phyloP scores from a whole-genome alignment of 64 coral and sea anemone species.

The Montipora efflorescens region DNA sequence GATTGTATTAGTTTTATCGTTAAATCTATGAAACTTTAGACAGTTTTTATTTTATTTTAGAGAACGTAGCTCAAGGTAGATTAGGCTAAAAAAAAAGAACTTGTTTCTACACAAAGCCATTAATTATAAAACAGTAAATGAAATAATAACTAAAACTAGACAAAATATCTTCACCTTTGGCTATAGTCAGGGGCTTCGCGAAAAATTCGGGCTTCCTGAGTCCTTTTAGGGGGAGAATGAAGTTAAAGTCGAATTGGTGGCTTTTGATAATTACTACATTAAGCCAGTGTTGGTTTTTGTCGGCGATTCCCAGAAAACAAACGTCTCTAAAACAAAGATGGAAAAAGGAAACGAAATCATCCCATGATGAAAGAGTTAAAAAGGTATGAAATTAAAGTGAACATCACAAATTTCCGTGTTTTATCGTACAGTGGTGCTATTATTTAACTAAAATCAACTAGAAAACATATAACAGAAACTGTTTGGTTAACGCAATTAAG shows the following conservation, averaged over 20 bases:
- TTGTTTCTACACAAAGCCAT: not conserved
- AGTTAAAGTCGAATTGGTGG: constrained; percentile 27
- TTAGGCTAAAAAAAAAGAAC: not conserved
- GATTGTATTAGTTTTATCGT: not conserved
- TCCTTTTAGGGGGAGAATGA: constrained; percentile 27
- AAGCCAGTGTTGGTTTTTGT: not conserved
- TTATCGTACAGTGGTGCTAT: not conserved
- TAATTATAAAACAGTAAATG: constrained; percentile 42
- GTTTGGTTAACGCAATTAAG: too few species aligned
- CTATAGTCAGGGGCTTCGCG: not conserved
- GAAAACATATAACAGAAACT: too few species aligned
- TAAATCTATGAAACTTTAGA: not conserved
- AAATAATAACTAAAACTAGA: constrained; percentile 42
- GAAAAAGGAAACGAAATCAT: not conserved
- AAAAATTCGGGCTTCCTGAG: not conserved
- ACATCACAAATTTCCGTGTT: not conserved
- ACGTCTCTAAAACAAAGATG: constrained; percentile 15
- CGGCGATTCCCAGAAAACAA: constrained; percentile 17
- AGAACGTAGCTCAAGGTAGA: too few species aligned
- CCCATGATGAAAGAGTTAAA: constrained; percentile 22
- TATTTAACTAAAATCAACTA: not conserved
- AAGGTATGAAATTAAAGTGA: not conserved
- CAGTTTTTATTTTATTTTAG: too few species aligned
- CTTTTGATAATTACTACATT: constrained; percentile 15
- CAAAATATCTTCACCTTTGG: constrained; percentile 23